Conservation (phyloP, 2,113 vertebrate species). For the Proterorhinus semilunaris region DNA sequence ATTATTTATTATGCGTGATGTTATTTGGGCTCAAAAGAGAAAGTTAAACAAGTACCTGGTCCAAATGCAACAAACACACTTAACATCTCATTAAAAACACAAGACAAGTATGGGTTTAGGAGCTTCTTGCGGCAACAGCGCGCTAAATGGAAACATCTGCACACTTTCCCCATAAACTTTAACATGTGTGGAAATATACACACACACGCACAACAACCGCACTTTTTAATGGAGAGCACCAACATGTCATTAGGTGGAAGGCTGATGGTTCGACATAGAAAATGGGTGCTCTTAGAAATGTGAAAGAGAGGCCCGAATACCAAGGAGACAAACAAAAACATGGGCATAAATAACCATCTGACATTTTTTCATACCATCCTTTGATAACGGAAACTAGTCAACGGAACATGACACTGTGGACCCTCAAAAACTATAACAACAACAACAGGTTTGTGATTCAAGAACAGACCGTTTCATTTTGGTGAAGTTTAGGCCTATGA, state of each 20-base stretch:
- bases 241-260: conserved; percentile 11
- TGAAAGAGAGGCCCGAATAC: conserved; percentile 10
- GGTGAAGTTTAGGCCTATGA: no score
- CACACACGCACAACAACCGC: not conserved
- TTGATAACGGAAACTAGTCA: no score
- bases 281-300: conserved; percentile 21
- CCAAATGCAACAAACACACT: conserved; percentile 2
- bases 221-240: not conserved
- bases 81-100: not conserved
- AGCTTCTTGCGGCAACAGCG: not conserved
- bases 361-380: no score
- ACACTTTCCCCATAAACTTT: conserved; percentile 1
- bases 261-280: conserved; percentile 14
- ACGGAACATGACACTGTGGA: no score
- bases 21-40: not conserved
- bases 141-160: conserved; percentile 21
- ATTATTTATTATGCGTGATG: conserved; percentile 13
- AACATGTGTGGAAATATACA: conserved; percentile 6
- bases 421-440: no score
- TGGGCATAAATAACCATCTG: no score
- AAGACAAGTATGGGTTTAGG: conserved; percentile 5
- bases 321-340: not conserved
- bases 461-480: no score
- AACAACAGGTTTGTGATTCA: no score
- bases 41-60: not conserved